Evolutionary conservation across 2,113 vertebrate species (phyloP), one percentile per base, ranked within the genome.

Genomic region (Leiothrix lutea): DNA sequence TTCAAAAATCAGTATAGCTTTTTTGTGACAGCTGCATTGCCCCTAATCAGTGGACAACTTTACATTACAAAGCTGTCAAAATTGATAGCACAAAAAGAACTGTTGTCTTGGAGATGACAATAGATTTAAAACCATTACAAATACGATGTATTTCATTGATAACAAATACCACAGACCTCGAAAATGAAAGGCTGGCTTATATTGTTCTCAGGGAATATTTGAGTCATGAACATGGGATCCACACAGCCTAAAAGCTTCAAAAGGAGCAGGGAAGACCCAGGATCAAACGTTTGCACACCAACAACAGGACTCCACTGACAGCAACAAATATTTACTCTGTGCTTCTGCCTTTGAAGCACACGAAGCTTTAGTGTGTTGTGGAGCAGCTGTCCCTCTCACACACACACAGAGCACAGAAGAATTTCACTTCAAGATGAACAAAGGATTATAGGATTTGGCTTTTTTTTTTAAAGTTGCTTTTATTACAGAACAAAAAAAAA

Each of bases 401-500:
- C 33, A 65, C 23, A 28, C 29, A 33, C 11, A 51, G 18, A 81
- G 17, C 15, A 35, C 38, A 54, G 54, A 56, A 74, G 53, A 79
- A 84, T 73, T 87, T 74, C n/a, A 44, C 40, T 51, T 78, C 51
- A 86, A 44, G 64, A 66, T 17, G 56, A 90, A 78, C 1, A 5
- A 73, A 92, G 60, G 75, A 90, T 88, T 93, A 86, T 15, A 71
- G 80, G 56, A 94, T 94, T 92, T 86, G 72, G 42, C 22, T 83
- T 70, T 61, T 58, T 53, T 64, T 50, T 58, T 38, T 40, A 2
- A 89, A 84, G 69, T 74, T 94, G 48, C 6, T 67, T 93, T 94
- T 81, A 48, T 70, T 90, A 48, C 38, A 83, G 51, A 48, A 73
- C 24, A 14, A n/a, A 26, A 31, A 31, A 60, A 53, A 56, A 61